phyloP scores from a whole-genome alignment of 2,888 invertebrate genomes.

The Lacanobia oleracea region DNA sequence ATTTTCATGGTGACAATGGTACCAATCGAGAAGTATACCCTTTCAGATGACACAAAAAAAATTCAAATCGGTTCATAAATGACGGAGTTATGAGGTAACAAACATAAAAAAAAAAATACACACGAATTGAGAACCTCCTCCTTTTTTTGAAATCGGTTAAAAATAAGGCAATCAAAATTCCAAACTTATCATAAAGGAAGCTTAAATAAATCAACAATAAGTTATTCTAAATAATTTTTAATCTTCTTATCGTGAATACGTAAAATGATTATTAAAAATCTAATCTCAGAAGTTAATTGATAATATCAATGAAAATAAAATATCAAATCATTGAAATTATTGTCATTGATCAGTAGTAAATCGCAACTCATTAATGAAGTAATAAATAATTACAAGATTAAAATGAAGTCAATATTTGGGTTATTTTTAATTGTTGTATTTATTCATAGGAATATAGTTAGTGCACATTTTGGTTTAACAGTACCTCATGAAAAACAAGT shows the following conservation, averaged over 20 bases:
- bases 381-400: constrained; percentile 22
- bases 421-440: constrained; percentile 28
- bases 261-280: constrained; percentile 8
- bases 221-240: neutral
- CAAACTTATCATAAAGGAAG: neutral
- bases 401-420: constrained; percentile 21
- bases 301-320: constrained; percentile 23
- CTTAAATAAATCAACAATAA: neutral
- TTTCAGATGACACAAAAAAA: no score
- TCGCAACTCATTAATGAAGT: neutral
- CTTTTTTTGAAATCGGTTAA: no score
- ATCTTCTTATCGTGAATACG: neutral
- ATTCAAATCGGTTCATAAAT: no score
- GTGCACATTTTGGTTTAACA: constrained; percentile 59
- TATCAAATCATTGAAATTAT: no score
- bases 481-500: constrained; percentile 65
- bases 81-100: no score
- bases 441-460: constrained; percentile 1
- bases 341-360: constrained; percentile 13
- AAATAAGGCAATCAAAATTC: neutral
- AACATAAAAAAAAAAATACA: no score
- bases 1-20: no score
- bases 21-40: no score
- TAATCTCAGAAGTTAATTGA: constrained; percentile 1
- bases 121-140: no score